phyloP scores from a whole-genome alignment of 1,140 invertebrate species.

The Pachypeltis micranthus region DNA sequence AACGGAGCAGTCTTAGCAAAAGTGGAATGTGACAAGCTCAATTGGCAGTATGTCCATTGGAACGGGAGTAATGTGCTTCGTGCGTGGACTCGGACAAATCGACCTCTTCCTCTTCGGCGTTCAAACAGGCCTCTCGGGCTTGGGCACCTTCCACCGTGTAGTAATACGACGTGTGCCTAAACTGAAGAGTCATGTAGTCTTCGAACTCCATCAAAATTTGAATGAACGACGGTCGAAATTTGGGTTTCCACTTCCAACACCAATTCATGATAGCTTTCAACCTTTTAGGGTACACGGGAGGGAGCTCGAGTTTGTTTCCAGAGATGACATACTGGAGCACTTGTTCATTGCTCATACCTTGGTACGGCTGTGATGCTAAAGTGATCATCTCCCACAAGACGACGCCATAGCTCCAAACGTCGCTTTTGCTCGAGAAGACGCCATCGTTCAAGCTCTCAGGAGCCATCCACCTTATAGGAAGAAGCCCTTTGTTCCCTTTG shows the following conservation, averaged over 20 bases:
- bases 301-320: slow-evolving; percentile 78
- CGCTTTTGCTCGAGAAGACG: slow-evolving; percentile 79
- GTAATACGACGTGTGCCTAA: slow-evolving; percentile 42
- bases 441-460: slow-evolving; percentile 94
- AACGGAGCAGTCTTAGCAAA: too few species aligned
- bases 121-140: neutral
- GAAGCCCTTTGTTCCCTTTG: slow-evolving; percentile 77
- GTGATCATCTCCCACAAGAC: slow-evolving; percentile 98
- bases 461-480: slow-evolving; percentile 79
- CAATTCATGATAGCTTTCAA: slow-evolving; percentile 75
- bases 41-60: neutral
- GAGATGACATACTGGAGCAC: slow-evolving; percentile 74
- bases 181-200: slow-evolving; percentile 33
- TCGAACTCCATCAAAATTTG: slow-evolving; percentile 56
- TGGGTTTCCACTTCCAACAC: slow-evolving; percentile 74
- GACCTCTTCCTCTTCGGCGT: neutral
- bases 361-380: slow-evolving; percentile 93
- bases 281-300: slow-evolving; percentile 81
- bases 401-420: slow-evolving; percentile 94
- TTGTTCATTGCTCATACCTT: slow-evolving; percentile 66
- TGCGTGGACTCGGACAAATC: neutral
- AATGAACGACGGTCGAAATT: slow-evolving; percentile 70
- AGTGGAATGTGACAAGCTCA: too few species aligned
- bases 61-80: neutral
- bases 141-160: slow-evolving; percentile 44